Conservation (phyloP, 2,888 invertebrate genomes). For the Oscheius sp. region DNA sequence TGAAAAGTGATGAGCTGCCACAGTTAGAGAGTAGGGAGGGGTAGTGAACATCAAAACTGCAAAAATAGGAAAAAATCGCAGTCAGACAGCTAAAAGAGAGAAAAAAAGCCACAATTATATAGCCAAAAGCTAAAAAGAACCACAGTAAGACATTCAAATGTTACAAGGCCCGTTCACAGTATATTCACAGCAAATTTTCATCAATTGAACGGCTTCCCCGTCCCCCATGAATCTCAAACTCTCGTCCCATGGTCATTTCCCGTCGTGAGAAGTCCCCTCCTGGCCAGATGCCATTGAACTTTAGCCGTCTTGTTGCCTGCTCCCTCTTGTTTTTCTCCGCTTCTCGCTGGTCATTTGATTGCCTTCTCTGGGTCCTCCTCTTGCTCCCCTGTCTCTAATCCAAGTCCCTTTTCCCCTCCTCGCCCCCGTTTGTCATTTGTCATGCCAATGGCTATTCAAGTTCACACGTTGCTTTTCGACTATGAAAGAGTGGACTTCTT, state of each 20-base stretch:
- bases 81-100: too few relatives aligned
- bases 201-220: too few relatives aligned
- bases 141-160: too few relatives aligned
- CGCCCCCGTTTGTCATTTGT: conserved; percentile 19
- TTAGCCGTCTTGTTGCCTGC: conserved; percentile 11
- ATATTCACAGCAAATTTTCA: too few relatives aligned
- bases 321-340: conserved; percentile 18
- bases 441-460: conserved; percentile 27
- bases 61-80: too few relatives aligned
- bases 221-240: neutral
- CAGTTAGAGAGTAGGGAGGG: too few relatives aligned
- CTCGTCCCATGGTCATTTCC: conserved; percentile 37
- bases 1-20: too few relatives aligned
- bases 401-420: neutral
- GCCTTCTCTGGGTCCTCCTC: conserved; percentile 19
- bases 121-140: too few relatives aligned
- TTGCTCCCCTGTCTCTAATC: conserved; percentile 24
- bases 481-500: too few relatives aligned
- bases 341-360: neutral
- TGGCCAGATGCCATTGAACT: conserved; percentile 31
- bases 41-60: too few relatives aligned
- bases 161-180: too few relatives aligned
- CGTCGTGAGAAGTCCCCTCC: conserved; percentile 19
- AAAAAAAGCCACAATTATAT: too few relatives aligned
- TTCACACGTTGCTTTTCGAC: conserved; percentile 18